These are phyloP conservation scores for Sparus aurata DNA, from an alignment of 2,797 vertebrate species.

Conservation along the genomic window DNA sequence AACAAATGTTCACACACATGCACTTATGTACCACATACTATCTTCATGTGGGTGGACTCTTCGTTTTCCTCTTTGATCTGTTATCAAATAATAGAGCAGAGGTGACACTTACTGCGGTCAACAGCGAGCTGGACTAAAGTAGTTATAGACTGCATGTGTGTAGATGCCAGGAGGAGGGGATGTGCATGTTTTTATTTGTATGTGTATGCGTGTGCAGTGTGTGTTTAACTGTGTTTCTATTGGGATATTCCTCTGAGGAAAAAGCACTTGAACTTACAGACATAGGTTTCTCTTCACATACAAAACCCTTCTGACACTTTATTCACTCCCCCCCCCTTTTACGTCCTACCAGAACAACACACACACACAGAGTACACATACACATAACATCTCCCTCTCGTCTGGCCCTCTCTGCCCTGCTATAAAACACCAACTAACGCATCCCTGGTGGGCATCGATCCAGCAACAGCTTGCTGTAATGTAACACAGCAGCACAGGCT, in stretches of 20 bases:
- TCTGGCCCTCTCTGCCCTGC: slow-evolving; percentile 22
- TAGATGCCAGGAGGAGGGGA: not conserved
- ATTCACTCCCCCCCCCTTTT: not conserved
- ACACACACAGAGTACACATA: slow-evolving; percentile 6
- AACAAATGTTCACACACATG: slow-evolving; percentile 6
- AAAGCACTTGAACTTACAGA: not conserved
- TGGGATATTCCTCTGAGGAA: not conserved
- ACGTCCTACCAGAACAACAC: not conserved
- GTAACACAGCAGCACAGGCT: slow-evolving; percentile 51
- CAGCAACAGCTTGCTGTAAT: slow-evolving; percentile 57
- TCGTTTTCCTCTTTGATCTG: slow-evolving; percentile 41
- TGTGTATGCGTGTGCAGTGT: not conserved
- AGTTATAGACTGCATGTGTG: slow-evolving; percentile 1
- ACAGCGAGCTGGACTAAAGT: slow-evolving; percentile 16
- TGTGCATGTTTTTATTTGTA: not conserved
- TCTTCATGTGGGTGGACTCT: slow-evolving; percentile 30
- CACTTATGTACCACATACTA: not conserved
- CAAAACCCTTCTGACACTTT: not conserved
- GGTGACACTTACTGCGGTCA: slow-evolving; percentile 18
- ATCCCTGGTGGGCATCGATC: slow-evolving; percentile 66
- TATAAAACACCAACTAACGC: slow-evolving; percentile 67
- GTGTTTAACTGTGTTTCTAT: not conserved
- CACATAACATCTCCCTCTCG: slow-evolving; percentile 9
- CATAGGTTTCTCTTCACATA: not conserved
- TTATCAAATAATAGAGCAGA: slow-evolving; percentile 65